phyloP scores from a whole-genome alignment of 2,113 vertebrate species.

The Epinephelus cyanopodus region DNA sequence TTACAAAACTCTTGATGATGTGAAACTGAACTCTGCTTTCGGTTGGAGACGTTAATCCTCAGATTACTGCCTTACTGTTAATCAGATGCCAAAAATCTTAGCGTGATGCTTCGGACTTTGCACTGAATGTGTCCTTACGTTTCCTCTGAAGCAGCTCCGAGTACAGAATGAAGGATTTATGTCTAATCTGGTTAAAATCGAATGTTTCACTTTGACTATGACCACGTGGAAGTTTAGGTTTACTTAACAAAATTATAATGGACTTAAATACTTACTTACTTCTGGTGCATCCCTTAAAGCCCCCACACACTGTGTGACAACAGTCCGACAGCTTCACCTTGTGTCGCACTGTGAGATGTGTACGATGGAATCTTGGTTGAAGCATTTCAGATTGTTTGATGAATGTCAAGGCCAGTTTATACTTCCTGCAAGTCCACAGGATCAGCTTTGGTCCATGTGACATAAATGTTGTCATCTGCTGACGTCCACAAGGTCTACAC shows the following conservation, averaged over 20 bases:
- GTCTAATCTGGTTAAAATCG: background rate
- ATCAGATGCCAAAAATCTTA: conserved; percentile 42
- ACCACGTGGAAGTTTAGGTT: background rate
- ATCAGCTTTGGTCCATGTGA: too few relatives aligned
- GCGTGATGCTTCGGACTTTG: conserved; percentile 29
- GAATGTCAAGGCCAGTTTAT: too few relatives aligned
- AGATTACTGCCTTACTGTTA: conserved; percentile 55
- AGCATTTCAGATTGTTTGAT: too few relatives aligned
- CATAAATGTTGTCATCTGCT: too few relatives aligned
- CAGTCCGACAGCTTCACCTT: background rate
- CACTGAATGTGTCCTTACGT: conserved; percentile 20
- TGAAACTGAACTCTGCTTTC: background rate
- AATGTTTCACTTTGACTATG: background rate
- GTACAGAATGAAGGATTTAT: conserved; percentile 6
- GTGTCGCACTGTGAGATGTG: background rate
- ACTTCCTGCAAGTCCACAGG: too few relatives aligned
- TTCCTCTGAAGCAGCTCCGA: conserved; percentile 8
- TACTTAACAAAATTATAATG: conserved; percentile 6
- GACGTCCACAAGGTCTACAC: too few relatives aligned
- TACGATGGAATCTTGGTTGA: background rate
- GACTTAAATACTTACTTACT: background rate
- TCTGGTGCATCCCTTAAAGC: conserved; percentile 4
- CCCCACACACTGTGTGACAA: conserved; percentile 14
- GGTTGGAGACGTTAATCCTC: background rate
- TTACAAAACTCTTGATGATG: background rate